Evolutionary conservation across 2,113 vertebrate genomes (phyloP).

Genomic region (Fukomys damarensis): DNA sequence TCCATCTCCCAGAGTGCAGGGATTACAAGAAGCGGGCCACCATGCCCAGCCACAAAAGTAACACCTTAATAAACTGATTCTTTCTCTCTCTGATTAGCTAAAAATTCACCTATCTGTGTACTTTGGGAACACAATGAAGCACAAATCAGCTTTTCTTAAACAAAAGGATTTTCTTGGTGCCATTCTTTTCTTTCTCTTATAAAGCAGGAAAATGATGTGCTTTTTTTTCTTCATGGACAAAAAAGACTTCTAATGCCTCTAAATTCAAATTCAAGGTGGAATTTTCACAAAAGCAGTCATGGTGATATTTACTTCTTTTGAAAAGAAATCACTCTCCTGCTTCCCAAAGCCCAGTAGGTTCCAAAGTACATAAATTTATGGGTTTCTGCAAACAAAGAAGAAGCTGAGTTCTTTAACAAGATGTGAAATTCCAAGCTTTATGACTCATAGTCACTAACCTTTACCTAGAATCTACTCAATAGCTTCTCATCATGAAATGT

Average conservation of each 20-base stretch:
- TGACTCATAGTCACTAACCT: conserved; percentile 16
- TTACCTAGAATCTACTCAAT: conserved; percentile 49
- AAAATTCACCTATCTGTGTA: conserved; percentile 21
- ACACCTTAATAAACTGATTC: neutral
- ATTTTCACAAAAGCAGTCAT: conserved; percentile 2
- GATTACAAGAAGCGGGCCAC: neutral
- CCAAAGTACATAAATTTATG: conserved; percentile 56
- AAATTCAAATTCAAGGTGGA: conserved; percentile 39
- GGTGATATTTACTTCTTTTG: conserved; percentile 54
- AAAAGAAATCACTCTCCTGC: conserved; percentile 44
- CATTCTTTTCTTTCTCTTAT: conserved; percentile 5
- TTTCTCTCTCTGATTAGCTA: neutral
- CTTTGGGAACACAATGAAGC: neutral
- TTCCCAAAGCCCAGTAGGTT: conserved; percentile 55
- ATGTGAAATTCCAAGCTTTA: conserved; percentile 73
- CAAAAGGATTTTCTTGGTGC: neutral
- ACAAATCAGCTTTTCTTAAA: conserved; percentile 36
- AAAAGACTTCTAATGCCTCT: conserved; percentile 11
- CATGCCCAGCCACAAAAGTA: neutral
- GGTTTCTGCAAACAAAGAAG: conserved; percentile 44
- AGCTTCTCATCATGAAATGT: neutral
- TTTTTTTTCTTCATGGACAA: neutral
- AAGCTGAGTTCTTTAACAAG: conserved; percentile 61
- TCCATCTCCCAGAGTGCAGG: neutral
- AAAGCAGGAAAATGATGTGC: conserved; percentile 14